phyloP scores from a whole-genome alignment of 2,797 vertebrate species.

The Neosilurus mollespiculum region DNA sequence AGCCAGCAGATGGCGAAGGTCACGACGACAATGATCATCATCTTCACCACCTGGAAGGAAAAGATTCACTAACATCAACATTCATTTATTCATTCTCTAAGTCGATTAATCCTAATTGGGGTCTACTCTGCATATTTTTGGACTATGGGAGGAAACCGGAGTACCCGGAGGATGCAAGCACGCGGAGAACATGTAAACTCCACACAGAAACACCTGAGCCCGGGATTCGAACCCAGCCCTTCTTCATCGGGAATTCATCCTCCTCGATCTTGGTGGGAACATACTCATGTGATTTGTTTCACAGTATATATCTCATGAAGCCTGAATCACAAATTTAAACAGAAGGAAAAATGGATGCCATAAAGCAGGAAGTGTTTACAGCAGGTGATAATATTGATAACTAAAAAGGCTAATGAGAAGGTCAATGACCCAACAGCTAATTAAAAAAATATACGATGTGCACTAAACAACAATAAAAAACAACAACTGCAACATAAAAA shows the following conservation, averaged over 20 bases:
- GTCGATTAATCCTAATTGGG: too few relatives aligned
- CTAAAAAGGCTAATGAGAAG: background rate
- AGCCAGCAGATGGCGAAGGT: slow-evolving; percentile 97
- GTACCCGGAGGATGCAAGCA: too few relatives aligned
- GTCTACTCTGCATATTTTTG: too few relatives aligned
- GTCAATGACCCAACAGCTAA: background rate
- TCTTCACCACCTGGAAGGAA: slow-evolving; percentile 90
- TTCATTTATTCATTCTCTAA: too few relatives aligned
- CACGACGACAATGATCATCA: slow-evolving; percentile 98
- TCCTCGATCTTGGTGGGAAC: background rate
- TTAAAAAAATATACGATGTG: background rate
- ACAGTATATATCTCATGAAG: background rate
- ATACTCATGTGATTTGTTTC: background rate
- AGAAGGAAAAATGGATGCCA: background rate
- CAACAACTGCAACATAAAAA: background rate
- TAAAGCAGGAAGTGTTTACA: background rate
- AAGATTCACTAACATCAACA: background rate
- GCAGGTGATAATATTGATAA: background rate
- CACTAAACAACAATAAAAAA: background rate
- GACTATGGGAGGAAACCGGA: too few relatives aligned
- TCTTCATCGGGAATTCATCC: too few relatives aligned
- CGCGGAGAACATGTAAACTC: too few relatives aligned
- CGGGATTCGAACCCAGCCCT: too few relatives aligned
- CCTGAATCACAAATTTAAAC: background rate
- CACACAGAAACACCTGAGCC: too few relatives aligned